Percentiles rank a stretch among this genome's conserved stretches.
These are phyloP conservation scores for Neoscelio sp. DNA, from an alignment of 2,888 invertebrate genomes.

Conservation along the genomic window DNA sequence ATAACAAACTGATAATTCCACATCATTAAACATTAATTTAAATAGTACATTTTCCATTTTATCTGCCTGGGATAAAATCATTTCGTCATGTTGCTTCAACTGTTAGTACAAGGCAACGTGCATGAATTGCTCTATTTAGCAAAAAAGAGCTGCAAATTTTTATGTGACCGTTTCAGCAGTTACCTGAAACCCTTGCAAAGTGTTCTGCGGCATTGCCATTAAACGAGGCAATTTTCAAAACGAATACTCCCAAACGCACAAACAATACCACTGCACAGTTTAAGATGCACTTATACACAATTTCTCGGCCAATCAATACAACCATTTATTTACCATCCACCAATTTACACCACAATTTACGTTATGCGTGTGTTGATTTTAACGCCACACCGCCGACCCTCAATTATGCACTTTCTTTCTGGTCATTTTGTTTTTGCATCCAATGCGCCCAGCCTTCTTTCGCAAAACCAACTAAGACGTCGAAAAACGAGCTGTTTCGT, in stretches of 20 bases:
- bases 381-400: conserved; percentile 29
- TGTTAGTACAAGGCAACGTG: conserved; percentile 5
- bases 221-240: conserved; percentile 44
- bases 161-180: conserved; percentile 25
- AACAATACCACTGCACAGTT: conserved; percentile 41
- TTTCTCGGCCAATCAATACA: conserved; percentile 36
- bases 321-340: conserved; percentile 39
- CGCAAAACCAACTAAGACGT: background rate
- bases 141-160: conserved; percentile 38
- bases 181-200: conserved; percentile 21
- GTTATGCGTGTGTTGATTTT: conserved; percentile 43
- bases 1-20: too few species aligned
- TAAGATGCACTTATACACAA: conserved; percentile 30
- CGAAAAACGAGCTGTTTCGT: conserved; percentile 18
- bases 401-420: conserved; percentile 26
- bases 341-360: too few species aligned
- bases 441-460: too few species aligned
- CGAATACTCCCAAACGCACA: conserved; percentile 30
- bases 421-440: too few species aligned
- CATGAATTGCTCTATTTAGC: conserved; percentile 24
- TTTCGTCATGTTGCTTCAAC: background rate
- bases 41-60: too few species aligned
- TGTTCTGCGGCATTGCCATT: conserved; percentile 44
- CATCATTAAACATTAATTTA: too few species aligned
- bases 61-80: too few species aligned